Conservation (phyloP, 2,797 vertebrate genomes). For the Staurois parvus region DNA sequence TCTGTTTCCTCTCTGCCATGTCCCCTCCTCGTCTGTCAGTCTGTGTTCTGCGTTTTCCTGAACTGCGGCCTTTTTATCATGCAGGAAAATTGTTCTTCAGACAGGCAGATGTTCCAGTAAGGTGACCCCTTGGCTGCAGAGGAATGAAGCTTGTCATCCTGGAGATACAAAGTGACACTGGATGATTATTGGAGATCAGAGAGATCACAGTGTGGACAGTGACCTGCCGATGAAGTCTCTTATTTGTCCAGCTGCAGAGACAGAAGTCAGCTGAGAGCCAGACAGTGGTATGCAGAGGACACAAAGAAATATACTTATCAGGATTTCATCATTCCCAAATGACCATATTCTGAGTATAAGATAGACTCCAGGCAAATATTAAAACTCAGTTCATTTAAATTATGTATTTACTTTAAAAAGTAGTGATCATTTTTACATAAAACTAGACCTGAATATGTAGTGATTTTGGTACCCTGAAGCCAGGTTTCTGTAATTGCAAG, state of each 20-base stretch:
- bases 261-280: background rate
- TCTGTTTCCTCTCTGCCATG: constrained; percentile 36
- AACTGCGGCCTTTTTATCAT: background rate
- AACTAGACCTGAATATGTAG: no score
- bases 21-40: constrained; percentile 27
- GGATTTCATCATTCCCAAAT: no score
- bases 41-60: background rate
- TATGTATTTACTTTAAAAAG: no score
- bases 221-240: background rate
- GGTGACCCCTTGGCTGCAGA: background rate
- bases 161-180: background rate
- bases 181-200: background rate
- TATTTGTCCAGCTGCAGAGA: background rate
- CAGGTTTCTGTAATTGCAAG: no score
- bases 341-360: no score
- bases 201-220: background rate
- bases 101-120: constrained; percentile 8
- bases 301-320: background rate
- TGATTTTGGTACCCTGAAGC: no score
- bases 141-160: background rate
- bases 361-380: no score
- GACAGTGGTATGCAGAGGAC: background rate
- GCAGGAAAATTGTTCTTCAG: background rate
- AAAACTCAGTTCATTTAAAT: no score
- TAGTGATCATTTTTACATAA: no score